Base-by-base conservation (phyloP, 2,797 vertebrate species). In the Sternotherus odoratus region DNA sequence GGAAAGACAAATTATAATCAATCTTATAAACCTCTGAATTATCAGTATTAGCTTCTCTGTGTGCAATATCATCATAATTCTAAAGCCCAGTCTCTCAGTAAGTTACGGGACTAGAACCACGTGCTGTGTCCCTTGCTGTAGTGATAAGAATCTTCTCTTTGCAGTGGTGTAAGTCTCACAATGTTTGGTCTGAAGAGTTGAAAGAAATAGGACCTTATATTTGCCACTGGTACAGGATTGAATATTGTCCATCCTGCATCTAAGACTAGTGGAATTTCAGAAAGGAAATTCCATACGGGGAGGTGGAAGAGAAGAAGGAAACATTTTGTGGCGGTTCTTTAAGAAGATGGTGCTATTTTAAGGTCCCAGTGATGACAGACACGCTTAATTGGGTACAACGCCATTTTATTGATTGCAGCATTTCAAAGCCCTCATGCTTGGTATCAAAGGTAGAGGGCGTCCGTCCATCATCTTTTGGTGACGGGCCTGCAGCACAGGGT, bases 1-100 rank as follows among this genome's bases (percentile, higher is more conserved):
- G 7, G 66, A 91, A 12, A 23, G 16, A 26, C 88, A 86, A 88
- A 90, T 75, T 49, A 91, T 89, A 82, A n/a, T 53, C 88, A 23
- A 84, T 85, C 36, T 77, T 49, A 30, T 12, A 84, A 7, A 17
- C 82, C n/a, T 82, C 16, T 66, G 28, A 60, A 60, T 23, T 19
- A 1, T 39, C 0, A 4, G 82, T 66, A 54, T 79, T 77, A 33
- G 72, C 8, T 79, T 24, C 5, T 79, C 39, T 0, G 1, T 6
- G 63, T 48, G 53, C 28, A 26, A 19, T 49, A 0, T 24, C 24
- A 56, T 28, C 24, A 28, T 56, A 30, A 60, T 60, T 60, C 56
- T 60, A 60, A 30, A 60, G 56, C 56, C 28, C 28, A 60, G 56
- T 60, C 56, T 15, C 26, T 33, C 56, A 60, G 28, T 60, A 60